Evolutionary conservation across 2,113 vertebrate genomes (phyloP).

Genomic region (Festucalex cinctus): DNA sequence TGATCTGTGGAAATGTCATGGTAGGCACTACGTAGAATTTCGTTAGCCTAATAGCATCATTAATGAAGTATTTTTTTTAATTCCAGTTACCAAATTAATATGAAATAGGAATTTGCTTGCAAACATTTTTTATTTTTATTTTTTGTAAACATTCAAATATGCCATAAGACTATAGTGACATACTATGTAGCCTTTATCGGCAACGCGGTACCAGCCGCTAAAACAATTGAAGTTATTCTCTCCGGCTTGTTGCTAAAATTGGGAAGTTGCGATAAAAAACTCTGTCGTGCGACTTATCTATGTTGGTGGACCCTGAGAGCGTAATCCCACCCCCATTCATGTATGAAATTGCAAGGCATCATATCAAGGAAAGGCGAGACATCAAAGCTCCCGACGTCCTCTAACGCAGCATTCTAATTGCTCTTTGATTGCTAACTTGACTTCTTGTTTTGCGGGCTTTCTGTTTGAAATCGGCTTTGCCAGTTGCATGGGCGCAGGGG

Average conservation of each 20-base stretch:
- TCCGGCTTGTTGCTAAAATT: conserved; percentile 2
- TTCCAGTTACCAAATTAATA: too few species aligned
- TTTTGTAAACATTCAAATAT: neutral
- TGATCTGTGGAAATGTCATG: too few species aligned
- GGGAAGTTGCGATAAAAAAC: conserved; percentile 22
- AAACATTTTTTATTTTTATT: too few species aligned
- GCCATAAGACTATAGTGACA: neutral
- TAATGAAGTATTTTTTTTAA: too few species aligned
- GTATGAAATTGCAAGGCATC: conserved; percentile 41
- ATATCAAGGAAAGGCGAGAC: conserved; percentile 54
- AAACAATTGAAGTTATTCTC: conserved; percentile 52
- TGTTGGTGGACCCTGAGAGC: conserved; percentile 41
- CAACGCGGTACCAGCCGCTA: neutral
- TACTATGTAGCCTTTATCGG: too few species aligned
- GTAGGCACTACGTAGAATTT: too few species aligned
- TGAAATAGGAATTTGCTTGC: neutral
- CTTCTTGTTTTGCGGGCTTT: conserved; percentile 70
- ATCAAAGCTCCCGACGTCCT: conserved; percentile 60
- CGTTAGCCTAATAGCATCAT: too few species aligned
- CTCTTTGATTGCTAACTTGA: conserved; percentile 73
- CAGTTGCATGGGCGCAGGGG: conserved; percentile 33
- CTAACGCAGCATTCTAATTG: conserved; percentile 68
- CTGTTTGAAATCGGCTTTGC: conserved; percentile 71
- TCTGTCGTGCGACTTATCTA: conserved; percentile 16
- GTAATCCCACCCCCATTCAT: neutral